These are phyloP conservation scores for Poecilia velifera DNA, from an alignment of 2,797 vertebrate species.

Conservation along the genomic window DNA sequence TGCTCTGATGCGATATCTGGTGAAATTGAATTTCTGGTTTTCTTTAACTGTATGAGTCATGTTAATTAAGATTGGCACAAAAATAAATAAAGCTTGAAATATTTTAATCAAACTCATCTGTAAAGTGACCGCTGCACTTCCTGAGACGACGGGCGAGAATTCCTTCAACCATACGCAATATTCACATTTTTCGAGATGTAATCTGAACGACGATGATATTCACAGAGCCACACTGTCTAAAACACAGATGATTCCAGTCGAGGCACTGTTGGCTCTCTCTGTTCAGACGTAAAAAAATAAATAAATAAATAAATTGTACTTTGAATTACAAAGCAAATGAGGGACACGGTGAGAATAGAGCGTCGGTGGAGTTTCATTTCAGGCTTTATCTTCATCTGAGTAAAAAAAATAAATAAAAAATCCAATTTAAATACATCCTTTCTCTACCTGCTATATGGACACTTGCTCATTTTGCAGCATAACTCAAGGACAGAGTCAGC, in stretches of 20 bases:
- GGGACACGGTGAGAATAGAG: slow-evolving; percentile 23
- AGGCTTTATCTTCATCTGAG: slow-evolving; percentile 41
- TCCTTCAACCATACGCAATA: too few relatives aligned
- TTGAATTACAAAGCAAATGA: slow-evolving; percentile 44
- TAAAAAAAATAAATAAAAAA: slow-evolving; percentile 28
- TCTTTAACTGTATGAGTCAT: too few relatives aligned
- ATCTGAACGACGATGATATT: not conserved
- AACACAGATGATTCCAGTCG: not conserved
- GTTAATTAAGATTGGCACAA: too few relatives aligned
- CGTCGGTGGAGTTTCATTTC: slow-evolving; percentile 35
- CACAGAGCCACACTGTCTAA: not conserved
- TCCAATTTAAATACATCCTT: slow-evolving; percentile 57
- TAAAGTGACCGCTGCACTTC: too few relatives aligned
- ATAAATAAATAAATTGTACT: not conserved
- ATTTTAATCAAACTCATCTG: too few relatives aligned
- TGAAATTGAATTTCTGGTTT: too few relatives aligned
- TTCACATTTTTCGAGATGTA: too few relatives aligned
- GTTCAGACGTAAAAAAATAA: slow-evolving; percentile 4
- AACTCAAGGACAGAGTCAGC: slow-evolving; percentile 70
- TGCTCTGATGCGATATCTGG: too few relatives aligned
- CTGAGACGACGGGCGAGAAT: too few relatives aligned
- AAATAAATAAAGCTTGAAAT: too few relatives aligned
- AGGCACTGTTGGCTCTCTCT: not conserved
- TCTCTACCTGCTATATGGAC: slow-evolving; percentile 37
- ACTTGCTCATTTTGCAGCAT: slow-evolving; percentile 42